These are phyloP conservation scores for Campoletis sonorensis DNA, from an alignment of 1,140 invertebrate species.

Conservation along the genomic window DNA sequence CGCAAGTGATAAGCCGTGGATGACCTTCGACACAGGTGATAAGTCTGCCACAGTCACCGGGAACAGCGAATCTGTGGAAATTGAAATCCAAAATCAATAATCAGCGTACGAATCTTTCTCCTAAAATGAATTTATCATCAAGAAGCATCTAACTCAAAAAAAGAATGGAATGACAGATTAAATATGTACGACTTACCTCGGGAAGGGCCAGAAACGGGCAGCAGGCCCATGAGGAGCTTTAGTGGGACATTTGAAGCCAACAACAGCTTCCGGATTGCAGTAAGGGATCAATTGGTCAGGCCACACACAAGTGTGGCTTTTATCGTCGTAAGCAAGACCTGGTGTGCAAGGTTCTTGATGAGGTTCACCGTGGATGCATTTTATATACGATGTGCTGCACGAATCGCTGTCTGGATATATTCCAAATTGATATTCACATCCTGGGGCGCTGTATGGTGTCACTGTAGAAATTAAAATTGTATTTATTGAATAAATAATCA, in stretches of 20 bases:
- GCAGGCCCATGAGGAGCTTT: constrained; percentile 87
- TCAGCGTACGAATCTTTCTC: neutral
- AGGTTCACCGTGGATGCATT: constrained; percentile 89
- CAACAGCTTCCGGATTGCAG: constrained; percentile 91
- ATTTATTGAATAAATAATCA: neutral
- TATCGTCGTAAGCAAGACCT: constrained; percentile 91
- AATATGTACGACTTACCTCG: constrained; percentile 73
- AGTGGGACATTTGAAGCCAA: constrained; percentile 90
- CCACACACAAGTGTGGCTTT: constrained; percentile 94
- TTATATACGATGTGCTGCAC: constrained; percentile 91
- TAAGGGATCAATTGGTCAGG: constrained; percentile 90
- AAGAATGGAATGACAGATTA: too few relatives aligned
- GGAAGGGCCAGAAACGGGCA: constrained; percentile 93
- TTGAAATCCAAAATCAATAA: neutral
- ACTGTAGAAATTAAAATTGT: constrained; percentile 78
- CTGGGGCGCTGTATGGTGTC: constrained; percentile 85
- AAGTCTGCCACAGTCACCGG: constrained; percentile 88
- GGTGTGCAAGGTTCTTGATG: constrained; percentile 88
- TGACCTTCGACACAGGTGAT: constrained; percentile 93
- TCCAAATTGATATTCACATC: constrained; percentile 93
- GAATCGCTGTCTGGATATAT: constrained; percentile 87
- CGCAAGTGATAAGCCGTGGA: constrained; percentile 90
- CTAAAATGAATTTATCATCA: neutral
- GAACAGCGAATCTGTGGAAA: constrained; percentile 83
- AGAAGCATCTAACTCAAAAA: neutral